Evolutionary conservation across 2,113 vertebrate species (phyloP).

Genomic region (Butorides virescens): DNA sequence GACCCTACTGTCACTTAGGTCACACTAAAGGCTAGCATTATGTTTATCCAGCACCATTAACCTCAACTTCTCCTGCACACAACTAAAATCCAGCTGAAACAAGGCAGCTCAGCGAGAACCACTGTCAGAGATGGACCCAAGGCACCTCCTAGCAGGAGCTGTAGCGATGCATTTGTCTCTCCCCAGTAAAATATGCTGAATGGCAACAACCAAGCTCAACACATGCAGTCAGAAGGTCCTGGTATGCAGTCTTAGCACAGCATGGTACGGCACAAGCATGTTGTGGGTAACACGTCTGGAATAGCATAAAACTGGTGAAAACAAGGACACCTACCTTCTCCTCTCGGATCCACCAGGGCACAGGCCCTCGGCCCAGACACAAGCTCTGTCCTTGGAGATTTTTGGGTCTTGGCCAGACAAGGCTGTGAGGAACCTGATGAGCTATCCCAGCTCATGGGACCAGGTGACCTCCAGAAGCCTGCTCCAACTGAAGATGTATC

Average conservation of each 20-base stretch:
- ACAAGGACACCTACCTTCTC: background rate
- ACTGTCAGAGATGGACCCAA: accelerated
- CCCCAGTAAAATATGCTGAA: accelerated
- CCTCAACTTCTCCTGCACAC: background rate
- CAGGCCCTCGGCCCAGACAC: background rate
- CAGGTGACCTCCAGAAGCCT: background rate
- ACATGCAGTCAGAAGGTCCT: background rate
- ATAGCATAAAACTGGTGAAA: background rate
- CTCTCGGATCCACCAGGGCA: background rate
- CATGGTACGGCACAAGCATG: accelerated
- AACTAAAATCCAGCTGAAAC: background rate
- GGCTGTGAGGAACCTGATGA: background rate
- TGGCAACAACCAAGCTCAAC: background rate
- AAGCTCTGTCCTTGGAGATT: background rate
- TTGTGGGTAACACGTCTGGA: too few species aligned
- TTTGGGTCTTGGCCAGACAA: background rate
- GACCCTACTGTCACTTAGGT: background rate
- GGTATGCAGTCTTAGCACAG: accelerated
- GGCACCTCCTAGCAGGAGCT: background rate
- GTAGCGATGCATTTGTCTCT: background rate
- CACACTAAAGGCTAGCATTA: background rate
- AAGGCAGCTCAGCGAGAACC: background rate
- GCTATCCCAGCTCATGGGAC: background rate
- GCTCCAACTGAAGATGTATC: accelerated
- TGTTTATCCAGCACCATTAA: background rate